These are phyloP conservation scores for Tragelaphus scriptus DNA, from an alignment of 2,113 vertebrate genomes.

Conservation along the genomic window DNA sequence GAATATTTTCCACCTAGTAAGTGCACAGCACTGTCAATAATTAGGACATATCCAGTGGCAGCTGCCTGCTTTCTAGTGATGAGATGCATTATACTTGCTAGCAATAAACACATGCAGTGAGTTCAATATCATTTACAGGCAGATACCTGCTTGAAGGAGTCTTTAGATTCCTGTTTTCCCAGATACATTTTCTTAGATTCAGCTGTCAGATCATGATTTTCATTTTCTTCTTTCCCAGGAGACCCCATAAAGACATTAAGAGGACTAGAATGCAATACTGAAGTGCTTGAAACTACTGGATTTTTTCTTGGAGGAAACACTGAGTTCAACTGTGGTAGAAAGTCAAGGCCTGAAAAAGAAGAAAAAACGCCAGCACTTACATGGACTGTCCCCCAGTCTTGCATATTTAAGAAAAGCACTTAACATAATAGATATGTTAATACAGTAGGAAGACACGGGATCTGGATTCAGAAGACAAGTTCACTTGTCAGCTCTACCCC, in stretches of 20 bases:
- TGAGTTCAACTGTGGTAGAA: conserved; percentile 79
- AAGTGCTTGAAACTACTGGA: conserved; percentile 68
- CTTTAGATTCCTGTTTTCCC: conserved; percentile 79
- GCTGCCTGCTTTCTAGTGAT: neutral
- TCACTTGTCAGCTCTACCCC: neutral
- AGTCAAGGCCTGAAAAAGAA: conserved; percentile 79
- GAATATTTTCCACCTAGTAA: neutral
- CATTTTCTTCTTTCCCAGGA: conserved; percentile 88
- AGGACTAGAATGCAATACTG: conserved; percentile 81
- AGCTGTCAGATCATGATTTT: conserved; percentile 66
- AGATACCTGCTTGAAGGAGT: conserved; percentile 78
- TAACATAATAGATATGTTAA: neutral
- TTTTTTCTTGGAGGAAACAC: conserved; percentile 82
- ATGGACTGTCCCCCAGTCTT: neutral
- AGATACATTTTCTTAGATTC: conserved; percentile 74
- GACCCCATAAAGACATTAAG: conserved; percentile 79
- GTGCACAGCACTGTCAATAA: neutral
- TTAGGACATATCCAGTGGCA: neutral
- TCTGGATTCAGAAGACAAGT: neutral
- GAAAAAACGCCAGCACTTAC: neutral
- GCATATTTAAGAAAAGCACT: neutral
- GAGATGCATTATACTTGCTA: neutral
- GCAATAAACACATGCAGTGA: neutral
- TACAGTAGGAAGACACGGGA: neutral
- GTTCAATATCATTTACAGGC: neutral